Percentiles rank a stretch among this genome's conserved stretches.
Conservation (phyloP, 1,140 invertebrate genomes). For the Drosophila hydei region DNA sequence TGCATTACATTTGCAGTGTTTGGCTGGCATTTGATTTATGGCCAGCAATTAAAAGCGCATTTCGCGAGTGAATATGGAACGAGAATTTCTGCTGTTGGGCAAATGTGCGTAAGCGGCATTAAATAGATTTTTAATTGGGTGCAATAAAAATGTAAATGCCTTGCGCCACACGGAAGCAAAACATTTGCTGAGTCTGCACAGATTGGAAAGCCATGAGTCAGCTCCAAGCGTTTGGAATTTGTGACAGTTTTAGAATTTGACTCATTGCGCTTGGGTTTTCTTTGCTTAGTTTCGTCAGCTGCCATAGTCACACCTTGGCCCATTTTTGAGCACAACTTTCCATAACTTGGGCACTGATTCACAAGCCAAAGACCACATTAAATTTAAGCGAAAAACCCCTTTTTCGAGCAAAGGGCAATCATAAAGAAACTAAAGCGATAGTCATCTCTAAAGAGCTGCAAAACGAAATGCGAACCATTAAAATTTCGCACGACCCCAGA, state of each 20-base stretch:
- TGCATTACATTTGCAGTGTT: constrained; percentile 32
- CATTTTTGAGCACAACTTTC: constrained; percentile 47
- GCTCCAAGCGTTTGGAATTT: not conserved
- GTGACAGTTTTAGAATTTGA: constrained; percentile 5
- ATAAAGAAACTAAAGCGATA: constrained; percentile 66
- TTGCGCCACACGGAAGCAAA: constrained; percentile 16
- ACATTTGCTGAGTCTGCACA: constrained; percentile 1
- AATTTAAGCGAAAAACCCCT: constrained; percentile 61
- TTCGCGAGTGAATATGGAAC: constrained; percentile 44
- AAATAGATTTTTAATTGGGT: constrained; percentile 76
- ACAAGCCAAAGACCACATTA: constrained; percentile 47
- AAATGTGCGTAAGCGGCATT: constrained; percentile 41
- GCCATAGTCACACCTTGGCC: constrained; percentile 27
- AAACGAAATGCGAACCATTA: constrained; percentile 69
- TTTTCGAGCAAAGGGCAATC: constrained; percentile 56
- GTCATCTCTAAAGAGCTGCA: constrained; percentile 49
- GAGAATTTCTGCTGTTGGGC: constrained; percentile 1
- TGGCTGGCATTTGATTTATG: constrained; percentile 61
- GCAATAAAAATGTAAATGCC: constrained; percentile 58
- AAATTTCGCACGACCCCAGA: constrained; percentile 78
- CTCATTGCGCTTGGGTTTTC: constrained; percentile 11
- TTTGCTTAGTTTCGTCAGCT: constrained; percentile 5
- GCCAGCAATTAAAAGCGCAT: constrained; percentile 73
- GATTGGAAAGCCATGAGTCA: constrained; percentile 10
- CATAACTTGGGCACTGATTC: constrained; percentile 41